Conservation (phyloP, 2,888 invertebrate genomes). For the Oligia strigilis region DNA sequence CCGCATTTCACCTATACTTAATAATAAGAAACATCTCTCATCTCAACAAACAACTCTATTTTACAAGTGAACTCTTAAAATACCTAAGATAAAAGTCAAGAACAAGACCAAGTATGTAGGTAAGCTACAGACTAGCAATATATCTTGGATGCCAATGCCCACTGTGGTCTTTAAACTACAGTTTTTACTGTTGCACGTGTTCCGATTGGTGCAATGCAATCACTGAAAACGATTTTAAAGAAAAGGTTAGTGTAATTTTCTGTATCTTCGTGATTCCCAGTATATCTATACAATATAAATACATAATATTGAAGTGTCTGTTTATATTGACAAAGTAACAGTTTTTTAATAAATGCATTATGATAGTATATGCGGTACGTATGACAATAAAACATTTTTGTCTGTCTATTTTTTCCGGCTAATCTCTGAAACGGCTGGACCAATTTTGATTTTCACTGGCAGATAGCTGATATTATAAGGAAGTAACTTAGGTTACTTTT, state of each 20-base stretch:
- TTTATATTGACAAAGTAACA: background rate
- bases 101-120: constrained; percentile 19
- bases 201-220: constrained; percentile 61
- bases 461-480: background rate
- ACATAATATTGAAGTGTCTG: background rate
- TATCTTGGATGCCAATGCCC: constrained; percentile 53
- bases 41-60: background rate
- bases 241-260: constrained; percentile 33
- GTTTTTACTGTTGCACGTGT: constrained; percentile 60
- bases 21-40: background rate
- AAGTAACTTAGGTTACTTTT: background rate
- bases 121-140: constrained; percentile 35
- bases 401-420: background rate
- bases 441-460: background rate
- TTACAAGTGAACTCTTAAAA: background rate
- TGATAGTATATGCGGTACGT: background rate
- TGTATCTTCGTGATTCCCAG: background rate
- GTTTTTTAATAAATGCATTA: background rate
- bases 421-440: background rate
- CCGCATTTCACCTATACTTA: background rate
- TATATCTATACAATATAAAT: background rate
- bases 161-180: constrained; percentile 56
- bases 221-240: constrained; percentile 50
- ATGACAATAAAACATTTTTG: background rate
- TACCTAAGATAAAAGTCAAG: constrained; percentile 14